These are phyloP conservation scores for Drosophila nannoptera DNA, from an alignment of 1,140 invertebrate species.

Conservation along the genomic window DNA sequence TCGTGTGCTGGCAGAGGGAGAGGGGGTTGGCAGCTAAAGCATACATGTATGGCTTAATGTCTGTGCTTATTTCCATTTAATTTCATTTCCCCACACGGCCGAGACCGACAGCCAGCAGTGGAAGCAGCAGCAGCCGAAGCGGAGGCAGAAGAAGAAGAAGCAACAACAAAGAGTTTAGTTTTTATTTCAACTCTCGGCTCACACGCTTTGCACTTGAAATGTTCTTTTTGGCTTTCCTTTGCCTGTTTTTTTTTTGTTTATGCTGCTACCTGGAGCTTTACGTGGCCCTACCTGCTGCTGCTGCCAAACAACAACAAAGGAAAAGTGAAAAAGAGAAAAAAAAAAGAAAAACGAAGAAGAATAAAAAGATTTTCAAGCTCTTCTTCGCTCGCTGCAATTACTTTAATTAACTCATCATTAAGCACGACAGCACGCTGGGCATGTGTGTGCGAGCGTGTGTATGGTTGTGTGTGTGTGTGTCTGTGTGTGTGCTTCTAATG, in stretches of 20 bases:
- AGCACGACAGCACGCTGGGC: slow-evolving; percentile 46
- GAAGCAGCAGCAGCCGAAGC: not conserved
- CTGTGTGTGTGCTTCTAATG: slow-evolving; percentile 20
- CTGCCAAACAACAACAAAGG: slow-evolving; percentile 12
- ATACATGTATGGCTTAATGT: slow-evolving; percentile 39
- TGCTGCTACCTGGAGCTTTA: slow-evolving; percentile 23
- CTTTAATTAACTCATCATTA: slow-evolving; percentile 77
- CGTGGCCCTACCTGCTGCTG: slow-evolving; percentile 4
- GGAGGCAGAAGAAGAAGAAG: not conserved
- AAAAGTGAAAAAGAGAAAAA: slow-evolving; percentile 29
- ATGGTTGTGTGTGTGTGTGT: slow-evolving; percentile 16
- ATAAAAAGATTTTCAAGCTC: slow-evolving; percentile 46
- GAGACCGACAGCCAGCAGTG: not conserved
- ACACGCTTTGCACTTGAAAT: slow-evolving; percentile 71
- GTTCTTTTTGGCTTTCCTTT: slow-evolving; percentile 56
- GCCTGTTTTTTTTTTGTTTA: slow-evolving; percentile 4
- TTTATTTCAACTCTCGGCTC: slow-evolving; percentile 66
- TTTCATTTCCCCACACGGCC: slow-evolving; percentile 45
- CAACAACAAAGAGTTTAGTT: slow-evolving; percentile 46
- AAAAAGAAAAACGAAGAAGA: slow-evolving; percentile 18
- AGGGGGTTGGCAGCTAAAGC: not conserved
- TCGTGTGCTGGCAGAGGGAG: slow-evolving; percentile 4
- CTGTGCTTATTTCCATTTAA: slow-evolving; percentile 44
- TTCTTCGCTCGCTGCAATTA: slow-evolving; percentile 54
- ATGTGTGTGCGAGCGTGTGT: slow-evolving; percentile 5